Evolutionary conservation across 2,113 vertebrate genomes (phyloP).

Genomic region (Cephalopholis sonnerati): DNA sequence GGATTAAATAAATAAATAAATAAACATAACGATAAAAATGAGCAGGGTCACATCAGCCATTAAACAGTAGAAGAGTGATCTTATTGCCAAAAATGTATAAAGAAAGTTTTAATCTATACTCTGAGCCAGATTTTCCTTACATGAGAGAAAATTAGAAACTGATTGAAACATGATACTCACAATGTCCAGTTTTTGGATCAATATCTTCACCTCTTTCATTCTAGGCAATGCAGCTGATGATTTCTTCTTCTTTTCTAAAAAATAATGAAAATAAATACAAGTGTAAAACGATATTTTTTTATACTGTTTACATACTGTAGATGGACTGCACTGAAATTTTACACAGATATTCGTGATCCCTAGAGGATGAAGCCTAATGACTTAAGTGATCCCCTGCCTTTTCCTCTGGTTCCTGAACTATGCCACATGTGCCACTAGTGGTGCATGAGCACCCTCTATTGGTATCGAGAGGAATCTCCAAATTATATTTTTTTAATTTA

Average conservation of each 20-base stretch:
- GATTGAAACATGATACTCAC: slow-evolving; percentile 42
- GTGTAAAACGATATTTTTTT: not conserved
- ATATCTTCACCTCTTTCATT: slow-evolving; percentile 60
- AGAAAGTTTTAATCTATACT: not conserved
- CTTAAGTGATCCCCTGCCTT: not conserved
- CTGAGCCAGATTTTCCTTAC: not conserved
- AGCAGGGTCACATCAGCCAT: not conserved
- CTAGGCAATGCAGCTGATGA: not conserved
- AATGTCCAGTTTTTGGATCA: slow-evolving; percentile 35
- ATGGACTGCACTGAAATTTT: not conserved
- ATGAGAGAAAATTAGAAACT: not conserved
- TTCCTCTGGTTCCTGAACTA: not conserved
- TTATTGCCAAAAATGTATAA: not conserved
- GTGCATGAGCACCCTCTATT: too few relatives aligned
- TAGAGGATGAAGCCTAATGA: too few relatives aligned
- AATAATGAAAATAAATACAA: not conserved
- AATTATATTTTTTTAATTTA: too few relatives aligned
- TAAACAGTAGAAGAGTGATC: not conserved
- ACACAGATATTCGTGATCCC: not conserved
- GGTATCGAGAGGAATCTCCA: too few relatives aligned
- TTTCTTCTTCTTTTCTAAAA: slow-evolving; percentile 25
- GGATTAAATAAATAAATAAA: too few relatives aligned
- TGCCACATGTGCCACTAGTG: too few relatives aligned
- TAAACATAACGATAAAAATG: too few relatives aligned
- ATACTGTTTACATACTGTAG: not conserved